Base-by-base conservation (phyloP, 1,140 invertebrate genomes). In the Magallana gigas region DNA sequence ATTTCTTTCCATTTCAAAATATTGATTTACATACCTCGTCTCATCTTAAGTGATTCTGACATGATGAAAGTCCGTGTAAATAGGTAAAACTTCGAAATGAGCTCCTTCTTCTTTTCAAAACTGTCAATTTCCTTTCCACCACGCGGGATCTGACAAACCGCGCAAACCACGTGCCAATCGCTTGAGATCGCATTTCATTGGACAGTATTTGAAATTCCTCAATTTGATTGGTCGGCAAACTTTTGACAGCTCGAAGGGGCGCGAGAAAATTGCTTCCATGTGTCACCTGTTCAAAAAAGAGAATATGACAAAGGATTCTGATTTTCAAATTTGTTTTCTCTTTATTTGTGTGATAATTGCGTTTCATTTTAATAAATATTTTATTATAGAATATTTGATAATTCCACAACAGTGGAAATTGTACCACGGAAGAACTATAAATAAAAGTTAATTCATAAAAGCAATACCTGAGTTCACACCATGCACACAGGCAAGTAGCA, bases 41-140 rank as follows among this genome's bases (percentile, higher is more conserved):
- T 76, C 68, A 76, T 76, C 23, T 76, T 76, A 76, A 76, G 68
- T 76, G 68, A 76, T 76, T 76, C 68, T 76, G 68, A 76, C 68
- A 76, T 76, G 8, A 7, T 76, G 68, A 8, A 36, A 76, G 23
- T 76, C 23, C 23, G 18, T 76, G 12, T 48, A 48, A 29, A 29
- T 23, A 29, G 9, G 29, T 29, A 23, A 76, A 7, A 76, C 18
- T 76, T 29, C 4, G 68, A 76, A 76, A 76, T 76, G 23, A 4
- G 36, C 23, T 23, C 36, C 68, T 23, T 29, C 8, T 23, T 76
- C 68, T 76, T 76, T 76, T 76, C 68, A 11, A 76, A 76, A 76
- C 68, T 76, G 68, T 76, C 68, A 76, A 76, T 76, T 76, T 76
- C 68, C 68, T 76, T 29, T 76, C 68, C 68, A 76, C 68, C 68